Evolutionary conservation across 2,113 vertebrate species (phyloP).

Genomic region (Hemiprocne comata): DNA sequence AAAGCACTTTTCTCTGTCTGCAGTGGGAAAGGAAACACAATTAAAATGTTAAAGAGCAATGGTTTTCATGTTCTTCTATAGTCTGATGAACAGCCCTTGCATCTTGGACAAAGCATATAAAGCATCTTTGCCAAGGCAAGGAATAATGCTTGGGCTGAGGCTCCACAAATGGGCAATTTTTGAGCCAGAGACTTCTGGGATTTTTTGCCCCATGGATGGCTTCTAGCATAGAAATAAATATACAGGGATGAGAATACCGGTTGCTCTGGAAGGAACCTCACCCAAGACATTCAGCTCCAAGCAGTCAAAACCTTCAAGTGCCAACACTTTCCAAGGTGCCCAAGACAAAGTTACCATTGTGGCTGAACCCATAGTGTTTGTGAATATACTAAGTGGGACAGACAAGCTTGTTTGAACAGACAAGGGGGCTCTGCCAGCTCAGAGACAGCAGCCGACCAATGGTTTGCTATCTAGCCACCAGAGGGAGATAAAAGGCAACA

Average conservation of each 20-base stretch:
- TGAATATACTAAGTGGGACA: accelerated
- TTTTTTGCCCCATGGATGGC: neutral
- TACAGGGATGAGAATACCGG: neutral
- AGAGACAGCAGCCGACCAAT: accelerated
- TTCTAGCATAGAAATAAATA: neutral
- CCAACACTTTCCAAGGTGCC: neutral
- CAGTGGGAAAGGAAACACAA: neutral
- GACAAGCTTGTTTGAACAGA: neutral
- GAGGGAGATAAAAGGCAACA: conserved; percentile 4
- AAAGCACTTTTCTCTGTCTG: neutral
- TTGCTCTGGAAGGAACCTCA: neutral
- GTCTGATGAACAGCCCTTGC: neutral
- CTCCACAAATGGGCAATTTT: neutral
- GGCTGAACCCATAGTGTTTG: neutral
- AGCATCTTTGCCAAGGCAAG: neutral
- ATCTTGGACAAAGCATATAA: neutral
- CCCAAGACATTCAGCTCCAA: accelerated
- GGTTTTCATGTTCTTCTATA: neutral
- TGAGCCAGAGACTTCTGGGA: neutral
- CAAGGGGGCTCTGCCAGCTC: neutral
- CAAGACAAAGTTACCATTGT: accelerated
- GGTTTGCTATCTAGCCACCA: neutral
- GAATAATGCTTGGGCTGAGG: neutral
- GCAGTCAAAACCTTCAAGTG: neutral
- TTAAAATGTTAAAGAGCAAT: neutral